Percentiles rank a stretch among this genome's conserved stretches.
phyloP scores from a whole-genome alignment of 2,888 invertebrate species.

The Trisateles emortualis region DNA sequence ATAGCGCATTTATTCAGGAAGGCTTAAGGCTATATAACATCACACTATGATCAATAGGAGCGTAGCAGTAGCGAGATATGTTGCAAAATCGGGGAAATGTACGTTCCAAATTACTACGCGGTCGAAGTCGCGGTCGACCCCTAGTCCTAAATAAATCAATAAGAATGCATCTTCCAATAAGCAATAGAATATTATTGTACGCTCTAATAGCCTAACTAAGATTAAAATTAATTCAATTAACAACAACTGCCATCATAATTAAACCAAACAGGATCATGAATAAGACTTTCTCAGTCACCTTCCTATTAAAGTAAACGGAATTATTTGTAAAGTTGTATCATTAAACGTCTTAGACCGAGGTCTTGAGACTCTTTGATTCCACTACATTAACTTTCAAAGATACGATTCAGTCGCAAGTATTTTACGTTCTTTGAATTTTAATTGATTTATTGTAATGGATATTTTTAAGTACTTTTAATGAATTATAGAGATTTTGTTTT shows the following conservation, averaged over 20 bases:
- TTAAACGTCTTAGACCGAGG: slow-evolving; percentile 40
- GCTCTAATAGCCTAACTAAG: neutral
- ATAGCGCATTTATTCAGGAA: too few relatives aligned
- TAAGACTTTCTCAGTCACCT: slow-evolving; percentile 32
- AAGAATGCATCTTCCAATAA: too few relatives aligned
- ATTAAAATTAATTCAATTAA: neutral
- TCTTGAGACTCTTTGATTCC: slow-evolving; percentile 43
- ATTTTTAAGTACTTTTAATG: slow-evolving; percentile 13
- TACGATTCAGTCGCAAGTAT: slow-evolving; percentile 17
- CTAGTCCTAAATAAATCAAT: too few relatives aligned
- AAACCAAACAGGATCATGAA: slow-evolving; percentile 17
- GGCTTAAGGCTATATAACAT: too few relatives aligned
- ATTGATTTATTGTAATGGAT: slow-evolving; percentile 23
- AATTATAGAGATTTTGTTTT: slow-evolving; percentile 7
- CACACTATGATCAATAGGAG: too few relatives aligned
- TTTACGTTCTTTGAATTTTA: slow-evolving; percentile 18
- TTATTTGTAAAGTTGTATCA: slow-evolving; percentile 58
- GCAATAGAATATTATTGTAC: too few relatives aligned
- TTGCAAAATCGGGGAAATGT: too few relatives aligned
- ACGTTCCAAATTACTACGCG: too few relatives aligned
- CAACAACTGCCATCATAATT: slow-evolving; percentile 24
- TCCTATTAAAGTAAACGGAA: slow-evolving; percentile 50
- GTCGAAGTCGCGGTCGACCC: too few relatives aligned
- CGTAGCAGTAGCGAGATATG: too few relatives aligned
- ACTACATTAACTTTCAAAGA: slow-evolving; percentile 46